Evolutionary conservation across 2,888 invertebrate species (phyloP), one percentile per base, ranked within the genome.

Genomic region (Caenorhabditis sp.): DNA sequence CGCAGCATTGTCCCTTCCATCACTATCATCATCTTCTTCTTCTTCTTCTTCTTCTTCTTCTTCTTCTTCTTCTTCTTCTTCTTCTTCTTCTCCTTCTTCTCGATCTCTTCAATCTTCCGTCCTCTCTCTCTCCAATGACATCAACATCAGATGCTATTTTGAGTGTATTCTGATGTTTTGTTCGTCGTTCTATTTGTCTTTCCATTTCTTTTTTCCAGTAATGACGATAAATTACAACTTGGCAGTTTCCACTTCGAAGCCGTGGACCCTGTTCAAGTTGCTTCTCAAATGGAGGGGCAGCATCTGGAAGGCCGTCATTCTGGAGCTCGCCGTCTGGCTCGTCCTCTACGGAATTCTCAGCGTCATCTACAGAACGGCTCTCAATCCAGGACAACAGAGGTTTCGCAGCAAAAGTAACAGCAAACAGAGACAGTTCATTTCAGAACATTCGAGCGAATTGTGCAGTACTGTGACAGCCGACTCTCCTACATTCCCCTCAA

Each of bases 161-260:
- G 62, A 41, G 62, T 41, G 62, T 62, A 52, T 62, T 62, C 62
- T 62, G 62, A 41, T n/a, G n/a, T n/a, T n/a, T n/a, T n/a, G n/a
- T n/a, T n/a, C n/a, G n/a, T n/a, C n/a, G n/a, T 63, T 15, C 39
- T 8, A 3, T 30, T 45, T 46, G 24, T 27, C 43, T 20, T 55
- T 55, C 53, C 20, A 39, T 30, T 20, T 30, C 8, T 55, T 26
- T 37, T 37, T 50, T 59, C 17, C 56, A 59, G 65, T 45, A 30
- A 83, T 83, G 83, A 83, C 83, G 65, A 83, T 83, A 48, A 83
- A 83, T 65, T 83, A 83, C 62, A 83, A 83, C 59, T 68, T 83
- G 59, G 82, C 82, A 13, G 83, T 83, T 45, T 83, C 83, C 48
- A 83, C 83, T 26, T 82, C 82, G 22, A 81, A 79, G 48, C 83